A percentile compares a stretch with the other conserved stretches of the same genome.
Evolutionary conservation across 2,888 invertebrate genomes (phyloP).

Genomic region (Platycnemis pennipes): DNA sequence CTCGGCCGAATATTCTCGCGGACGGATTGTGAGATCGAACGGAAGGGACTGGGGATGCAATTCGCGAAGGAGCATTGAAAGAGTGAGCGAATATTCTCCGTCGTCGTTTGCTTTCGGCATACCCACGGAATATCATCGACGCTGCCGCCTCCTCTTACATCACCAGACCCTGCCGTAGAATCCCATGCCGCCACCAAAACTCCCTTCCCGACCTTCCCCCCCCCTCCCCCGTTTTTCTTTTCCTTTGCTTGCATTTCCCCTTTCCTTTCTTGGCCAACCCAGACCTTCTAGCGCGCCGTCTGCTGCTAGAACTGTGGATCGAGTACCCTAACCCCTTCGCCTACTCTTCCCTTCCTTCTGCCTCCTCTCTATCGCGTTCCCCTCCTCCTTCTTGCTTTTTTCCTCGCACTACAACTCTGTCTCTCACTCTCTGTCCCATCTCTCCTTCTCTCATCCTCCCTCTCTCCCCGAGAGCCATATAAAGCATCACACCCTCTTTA

Average conservation of each 20-base stretch:
- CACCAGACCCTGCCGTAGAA: too few relatives aligned
- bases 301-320: neutral
- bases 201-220: too few relatives aligned
- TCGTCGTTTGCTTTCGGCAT: too few relatives aligned
- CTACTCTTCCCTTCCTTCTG: neutral
- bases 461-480: neutral
- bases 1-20: too few relatives aligned
- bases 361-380: neutral
- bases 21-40: too few relatives aligned
- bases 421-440: neutral
- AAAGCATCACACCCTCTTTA: slow-evolving; percentile 49
- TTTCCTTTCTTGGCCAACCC: neutral
- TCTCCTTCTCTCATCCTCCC: neutral
- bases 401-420: neutral
- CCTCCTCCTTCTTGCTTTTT: neutral
- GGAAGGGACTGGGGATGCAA: too few relatives aligned
- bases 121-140: too few relatives aligned
- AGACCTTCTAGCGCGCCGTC: neutral
- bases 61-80: too few relatives aligned
- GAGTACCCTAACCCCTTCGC: neutral
- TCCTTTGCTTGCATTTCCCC: neutral
- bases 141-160: too few relatives aligned
- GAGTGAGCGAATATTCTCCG: too few relatives aligned
- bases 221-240: too few relatives aligned
- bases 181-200: too few relatives aligned